Evolutionary conservation across 1,140 invertebrate species (phyloP).

Genomic region (Bombus waltoni): DNA sequence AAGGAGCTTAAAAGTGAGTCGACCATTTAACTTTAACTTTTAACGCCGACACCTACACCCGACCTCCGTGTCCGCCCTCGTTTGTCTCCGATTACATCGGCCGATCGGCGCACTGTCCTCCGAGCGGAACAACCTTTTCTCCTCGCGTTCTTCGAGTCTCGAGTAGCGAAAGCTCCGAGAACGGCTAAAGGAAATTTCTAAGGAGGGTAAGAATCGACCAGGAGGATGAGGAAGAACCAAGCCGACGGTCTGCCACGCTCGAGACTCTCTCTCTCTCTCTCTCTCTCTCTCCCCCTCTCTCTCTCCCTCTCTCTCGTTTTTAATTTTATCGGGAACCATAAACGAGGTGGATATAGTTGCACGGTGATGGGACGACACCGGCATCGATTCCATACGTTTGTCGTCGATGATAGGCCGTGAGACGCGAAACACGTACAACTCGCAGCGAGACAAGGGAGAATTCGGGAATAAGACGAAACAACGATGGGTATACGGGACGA

Average conservation of each 20-base stretch:
- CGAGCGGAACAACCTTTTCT: neutral
- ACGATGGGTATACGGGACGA: too few species aligned
- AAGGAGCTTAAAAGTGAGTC: conserved; percentile 88
- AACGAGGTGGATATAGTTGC: neutral
- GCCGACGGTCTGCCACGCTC: neutral
- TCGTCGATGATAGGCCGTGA: too few species aligned
- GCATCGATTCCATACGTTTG: too few species aligned
- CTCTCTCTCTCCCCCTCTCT: too few species aligned
- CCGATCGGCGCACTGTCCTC: neutral
- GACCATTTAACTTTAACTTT: neutral
- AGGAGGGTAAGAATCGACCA: neutral
- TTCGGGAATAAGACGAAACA: neutral
- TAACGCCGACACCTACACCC: neutral
- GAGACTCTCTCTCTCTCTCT: too few species aligned
- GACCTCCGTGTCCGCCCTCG: too few species aligned
- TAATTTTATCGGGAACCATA: neutral
- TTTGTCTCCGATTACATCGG: neutral
- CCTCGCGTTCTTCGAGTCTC: neutral
- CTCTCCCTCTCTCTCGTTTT: too few species aligned
- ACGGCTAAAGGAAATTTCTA: conserved; percentile 9
- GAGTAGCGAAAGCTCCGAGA: neutral
- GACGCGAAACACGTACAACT: too few species aligned
- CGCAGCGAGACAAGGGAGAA: neutral
- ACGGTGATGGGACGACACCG: too few species aligned
- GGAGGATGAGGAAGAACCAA: neutral